Evolutionary conservation across 2,888 invertebrate genomes (phyloP), one percentile per base, ranked within the genome.

Genomic region (Subacronicta megacephala): DNA sequence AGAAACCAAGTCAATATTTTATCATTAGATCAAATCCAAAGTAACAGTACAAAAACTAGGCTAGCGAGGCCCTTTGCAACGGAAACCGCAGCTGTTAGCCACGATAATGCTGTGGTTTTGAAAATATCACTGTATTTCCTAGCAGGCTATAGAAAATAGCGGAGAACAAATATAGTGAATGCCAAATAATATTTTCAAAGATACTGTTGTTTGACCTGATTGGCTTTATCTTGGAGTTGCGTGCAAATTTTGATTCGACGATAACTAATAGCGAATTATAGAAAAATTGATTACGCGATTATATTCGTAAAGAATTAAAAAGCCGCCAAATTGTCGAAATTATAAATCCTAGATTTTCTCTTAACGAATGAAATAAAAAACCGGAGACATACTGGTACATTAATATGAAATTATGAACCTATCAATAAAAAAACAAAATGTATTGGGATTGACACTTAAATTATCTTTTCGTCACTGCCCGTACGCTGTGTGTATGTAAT

Each of bases 61-160:
- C 41, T 60, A 47, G 17, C 20, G 37, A 72, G 56, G 54, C 45
- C 66, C 52, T 60, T 57, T 42, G 51, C 33, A 49, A 44, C 35
- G 35, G 23, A 43, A 58, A 75, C 63, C 76, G 38, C 67, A 72
- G 50, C 42, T 52, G 55, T 49, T 44, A 18, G 54, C 40, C 7
- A 49, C 44, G 42, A 23, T 44, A 35, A 50, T 38, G 17, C 20
- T 51, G 61, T 49, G 70, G 61, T 72, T 69, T 59, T 35, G 49
- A 36, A 45, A 68, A 63, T 53, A 72, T 57, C 15, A 35, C 36
- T 47, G 23, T 26, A 46, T 58, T 58, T 53, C 31, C 29, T 16
- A 58, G 46, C 36, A 50, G 12, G 15, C 23, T 45, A 41, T 4
- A 33, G 26, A 51, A n/a, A 50, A 43, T 40, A 47, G 9, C 18